Evolutionary conservation across 2,797 vertebrate species (phyloP).

Genomic region (Nannoperca australis): DNA sequence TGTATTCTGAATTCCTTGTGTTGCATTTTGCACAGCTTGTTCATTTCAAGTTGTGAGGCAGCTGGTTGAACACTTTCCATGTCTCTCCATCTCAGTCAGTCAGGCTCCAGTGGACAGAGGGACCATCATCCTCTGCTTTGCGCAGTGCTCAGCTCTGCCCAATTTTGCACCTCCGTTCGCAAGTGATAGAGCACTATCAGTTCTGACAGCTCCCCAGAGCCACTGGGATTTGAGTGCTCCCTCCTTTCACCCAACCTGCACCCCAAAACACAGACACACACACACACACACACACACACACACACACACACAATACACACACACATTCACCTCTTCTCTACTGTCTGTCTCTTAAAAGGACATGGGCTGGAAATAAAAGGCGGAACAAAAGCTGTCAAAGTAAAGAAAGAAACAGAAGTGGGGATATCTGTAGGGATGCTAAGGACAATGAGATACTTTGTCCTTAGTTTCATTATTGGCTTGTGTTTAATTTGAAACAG

Average conservation of each 20-base stretch:
- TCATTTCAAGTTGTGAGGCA: constrained; percentile 71
- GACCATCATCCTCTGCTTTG: constrained; percentile 82
- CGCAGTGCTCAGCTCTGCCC: constrained; percentile 81
- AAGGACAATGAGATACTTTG: constrained; percentile 79
- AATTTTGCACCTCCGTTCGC: constrained; percentile 85
- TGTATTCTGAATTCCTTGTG: constrained; percentile 51
- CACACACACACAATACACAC: constrained; percentile 25
- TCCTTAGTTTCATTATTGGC: constrained; percentile 77
- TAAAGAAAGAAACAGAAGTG: constrained; percentile 66
- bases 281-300: constrained; percentile 38
- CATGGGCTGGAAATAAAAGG: constrained; percentile 78
- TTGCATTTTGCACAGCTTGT: constrained; percentile 67
- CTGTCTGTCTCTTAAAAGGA: constrained; percentile 77
- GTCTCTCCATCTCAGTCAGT: constrained; percentile 81
- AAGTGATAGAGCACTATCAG: constrained; percentile 88
- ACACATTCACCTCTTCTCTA: constrained; percentile 47
- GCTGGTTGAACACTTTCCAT: constrained; percentile 72
- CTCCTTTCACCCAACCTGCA: constrained; percentile 69
- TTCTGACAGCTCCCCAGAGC: constrained; percentile 86
- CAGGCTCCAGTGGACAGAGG: constrained; percentile 79
- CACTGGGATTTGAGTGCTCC: constrained; percentile 83
- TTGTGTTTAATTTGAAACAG: constrained; percentile 82
- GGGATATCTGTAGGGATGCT: constrained; percentile 73
- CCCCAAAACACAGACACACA: constrained; percentile 55
- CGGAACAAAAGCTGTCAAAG: constrained; percentile 82